Percentiles rank a stretch among this genome's conserved stretches.
Evolutionary conservation across 2,113 vertebrate genomes (phyloP).

Genomic region (Eubucco bourcierii): DNA sequence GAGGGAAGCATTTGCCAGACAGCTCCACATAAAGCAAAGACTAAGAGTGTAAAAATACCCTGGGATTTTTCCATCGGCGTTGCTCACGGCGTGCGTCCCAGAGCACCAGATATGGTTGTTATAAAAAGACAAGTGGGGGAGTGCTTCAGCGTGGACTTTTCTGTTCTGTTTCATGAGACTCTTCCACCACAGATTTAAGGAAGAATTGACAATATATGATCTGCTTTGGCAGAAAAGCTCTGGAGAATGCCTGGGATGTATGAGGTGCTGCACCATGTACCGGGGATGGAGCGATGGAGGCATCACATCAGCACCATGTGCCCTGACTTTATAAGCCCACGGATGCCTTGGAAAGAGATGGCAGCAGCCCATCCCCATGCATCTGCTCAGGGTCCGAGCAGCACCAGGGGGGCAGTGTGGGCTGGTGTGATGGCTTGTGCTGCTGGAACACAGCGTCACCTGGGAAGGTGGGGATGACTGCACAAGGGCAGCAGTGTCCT

Average conservation of each 20-base stretch:
- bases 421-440: background rate
- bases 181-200: conserved; percentile 7
- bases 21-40: conserved; percentile 56
- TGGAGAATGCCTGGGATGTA: background rate
- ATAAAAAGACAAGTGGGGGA: conserved; percentile 73
- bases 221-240: background rate
- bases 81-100: conserved; percentile 39
- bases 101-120: conserved; percentile 65
- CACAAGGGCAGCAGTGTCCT: background rate
- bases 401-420: background rate
- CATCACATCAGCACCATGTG: background rate
- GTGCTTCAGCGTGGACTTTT: conserved; percentile 59
- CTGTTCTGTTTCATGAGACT: conserved; percentile 63
- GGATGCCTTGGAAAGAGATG: background rate
- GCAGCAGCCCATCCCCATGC: background rate
- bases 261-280: background rate
- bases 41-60: conserved; percentile 64
- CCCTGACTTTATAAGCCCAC: background rate
- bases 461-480: background rate
- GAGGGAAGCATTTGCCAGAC: conserved; percentile 63
- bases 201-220: conserved; percentile 35
- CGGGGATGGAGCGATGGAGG: background rate
- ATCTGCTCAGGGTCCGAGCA: background rate
- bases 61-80: conserved; percentile 65
- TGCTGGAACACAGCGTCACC: background rate